Base-by-base conservation (phyloP, 2,797 vertebrate genomes). In the Siniperca undulata region DNA sequence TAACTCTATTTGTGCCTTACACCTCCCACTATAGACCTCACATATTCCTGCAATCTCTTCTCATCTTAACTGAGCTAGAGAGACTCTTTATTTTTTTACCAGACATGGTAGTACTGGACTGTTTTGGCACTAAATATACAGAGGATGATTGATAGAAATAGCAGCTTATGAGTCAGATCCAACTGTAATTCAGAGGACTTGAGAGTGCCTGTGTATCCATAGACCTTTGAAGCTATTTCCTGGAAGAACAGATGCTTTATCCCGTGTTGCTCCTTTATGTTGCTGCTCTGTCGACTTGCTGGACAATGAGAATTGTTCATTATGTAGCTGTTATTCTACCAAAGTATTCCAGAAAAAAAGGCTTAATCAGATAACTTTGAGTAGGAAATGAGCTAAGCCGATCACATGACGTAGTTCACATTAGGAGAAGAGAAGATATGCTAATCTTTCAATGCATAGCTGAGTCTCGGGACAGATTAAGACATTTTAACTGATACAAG, bases 171-270 rank as follows among this genome's bases (percentile, higher is more conserved):
- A 85, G 70, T 80, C 50, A 38, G 61, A 84, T 81, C 69, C 12
- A 52, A 71, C 87, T 76, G 67, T 71, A 86, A 84, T 83, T 85
- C 74, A 77, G 84, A 83, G 48, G 79, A 91, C 52, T 70, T 70
- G 61, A 72, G 74, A 71, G 20, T 30, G 44, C 59, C 65, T 60
- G 19, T 60, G 9, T 61, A 73, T 77, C 74, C 60, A 60, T 75
- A 20, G 53, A 85, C 36, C 80, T 83, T 81, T 81, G 60, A 86
- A 81, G 24, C 24, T 74, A 30, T 81, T 91, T 89, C 80, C 84
- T 89, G 84, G 76, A 87, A 85, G 87, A 88, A 81, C 93, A 91
- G 71, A 93, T 92, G 93, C 84, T 81, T 88, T 82, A 78, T 85
- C 60, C 42, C 50, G 2, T n/a, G 72, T 58, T 55, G 66, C 44